Conservation (phyloP, 2,113 vertebrate genomes). For the Sorex araneus region DNA sequence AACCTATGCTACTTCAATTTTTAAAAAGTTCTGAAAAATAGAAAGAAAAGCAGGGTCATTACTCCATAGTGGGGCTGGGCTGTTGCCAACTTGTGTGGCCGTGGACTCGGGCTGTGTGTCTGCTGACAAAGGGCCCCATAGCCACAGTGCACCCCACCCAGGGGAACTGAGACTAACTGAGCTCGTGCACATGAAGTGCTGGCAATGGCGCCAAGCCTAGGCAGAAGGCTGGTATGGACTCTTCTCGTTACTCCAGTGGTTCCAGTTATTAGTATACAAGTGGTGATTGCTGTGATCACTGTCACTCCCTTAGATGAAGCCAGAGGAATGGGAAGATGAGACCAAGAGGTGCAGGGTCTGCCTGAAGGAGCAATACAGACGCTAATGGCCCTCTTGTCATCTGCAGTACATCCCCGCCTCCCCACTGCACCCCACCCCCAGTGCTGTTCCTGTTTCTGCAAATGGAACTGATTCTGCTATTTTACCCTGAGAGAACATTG, state of each 20-base stretch:
- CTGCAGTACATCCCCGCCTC: fast-evolving
- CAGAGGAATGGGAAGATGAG: not conserved
- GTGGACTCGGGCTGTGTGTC: not conserved
- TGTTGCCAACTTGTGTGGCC: not conserved
- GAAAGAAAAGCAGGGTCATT: too few relatives aligned
- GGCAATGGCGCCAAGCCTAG: not conserved
- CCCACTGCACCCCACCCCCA: not conserved
- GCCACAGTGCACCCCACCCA: fast-evolving
- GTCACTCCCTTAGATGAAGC: not conserved
- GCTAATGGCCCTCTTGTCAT: not conserved
- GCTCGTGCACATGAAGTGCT: not conserved
- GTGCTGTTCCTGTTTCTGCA: not conserved
- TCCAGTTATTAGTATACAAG: not conserved
- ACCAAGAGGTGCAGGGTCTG: not conserved
- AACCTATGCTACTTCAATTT: too few relatives aligned
- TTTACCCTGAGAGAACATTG: not conserved
- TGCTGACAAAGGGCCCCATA: not conserved
- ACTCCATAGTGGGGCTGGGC: not conserved
- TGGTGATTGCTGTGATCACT: not conserved
- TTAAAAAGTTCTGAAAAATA: too few relatives aligned
- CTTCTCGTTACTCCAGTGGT: not conserved
- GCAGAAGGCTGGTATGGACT: not conserved
- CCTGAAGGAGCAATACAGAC: too few relatives aligned
- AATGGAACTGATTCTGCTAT: not conserved
- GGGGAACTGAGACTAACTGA: not conserved